These are phyloP conservation scores for Leptoclinus maculatus DNA, from an alignment of 2,797 vertebrate genomes.

Conservation along the genomic window DNA sequence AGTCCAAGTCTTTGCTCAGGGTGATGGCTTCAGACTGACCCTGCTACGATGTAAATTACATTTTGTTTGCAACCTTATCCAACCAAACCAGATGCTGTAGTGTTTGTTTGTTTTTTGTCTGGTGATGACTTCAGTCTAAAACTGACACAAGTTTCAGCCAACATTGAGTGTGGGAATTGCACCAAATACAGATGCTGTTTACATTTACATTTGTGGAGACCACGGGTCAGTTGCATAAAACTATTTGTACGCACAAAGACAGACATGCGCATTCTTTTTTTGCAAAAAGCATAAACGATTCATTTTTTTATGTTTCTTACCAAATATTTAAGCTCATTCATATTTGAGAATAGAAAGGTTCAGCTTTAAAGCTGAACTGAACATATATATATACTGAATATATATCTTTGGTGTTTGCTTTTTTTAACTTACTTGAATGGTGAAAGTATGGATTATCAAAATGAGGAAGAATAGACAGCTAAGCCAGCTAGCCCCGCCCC, in stretches of 20 bases:
- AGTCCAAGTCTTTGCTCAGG: constrained; percentile 58
- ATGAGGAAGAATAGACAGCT: too few relatives aligned
- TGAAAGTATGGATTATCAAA: too few relatives aligned
- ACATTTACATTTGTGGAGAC: neutral
- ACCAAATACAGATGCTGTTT: constrained; percentile 21
- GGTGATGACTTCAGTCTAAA: constrained; percentile 41
- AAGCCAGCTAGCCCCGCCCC: neutral
- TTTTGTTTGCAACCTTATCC: constrained; percentile 69
- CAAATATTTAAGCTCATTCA: neutral
- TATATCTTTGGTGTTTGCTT: neutral
- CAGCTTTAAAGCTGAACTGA: neutral
- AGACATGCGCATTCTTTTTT: neutral
- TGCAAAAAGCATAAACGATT: neutral
- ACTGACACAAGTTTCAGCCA: neutral
- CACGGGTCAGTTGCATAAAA: neutral
- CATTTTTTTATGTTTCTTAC: neutral
- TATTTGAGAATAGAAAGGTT: neutral
- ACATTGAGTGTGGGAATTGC: constrained; percentile 8
- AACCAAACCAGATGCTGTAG: constrained; percentile 55
- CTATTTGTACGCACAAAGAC: neutral
- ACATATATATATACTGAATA: neutral
- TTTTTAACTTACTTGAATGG: neutral
- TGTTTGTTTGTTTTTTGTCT: constrained; percentile 41
- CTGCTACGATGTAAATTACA: constrained; percentile 74
- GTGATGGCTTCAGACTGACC: constrained; percentile 56